phyloP scores from a whole-genome alignment of 2,797 vertebrate genomes.

The Dendrocincla tyrannina region DNA sequence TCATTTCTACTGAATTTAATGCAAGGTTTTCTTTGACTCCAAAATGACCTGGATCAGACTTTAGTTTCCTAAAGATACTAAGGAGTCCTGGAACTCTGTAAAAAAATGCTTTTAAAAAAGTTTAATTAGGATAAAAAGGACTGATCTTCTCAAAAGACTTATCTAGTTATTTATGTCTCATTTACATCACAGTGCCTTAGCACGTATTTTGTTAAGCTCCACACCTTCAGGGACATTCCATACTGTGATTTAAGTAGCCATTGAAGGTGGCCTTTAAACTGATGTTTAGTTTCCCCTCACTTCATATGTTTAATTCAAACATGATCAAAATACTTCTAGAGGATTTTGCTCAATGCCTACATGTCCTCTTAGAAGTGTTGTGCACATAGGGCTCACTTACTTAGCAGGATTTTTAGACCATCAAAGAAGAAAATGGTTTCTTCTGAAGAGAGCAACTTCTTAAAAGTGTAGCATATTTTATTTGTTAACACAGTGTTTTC shows the following conservation, averaged over 20 bases:
- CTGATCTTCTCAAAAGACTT: not conserved
- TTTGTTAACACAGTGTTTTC: not conserved
- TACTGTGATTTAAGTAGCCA: not conserved
- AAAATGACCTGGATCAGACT: not conserved
- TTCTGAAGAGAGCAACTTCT: not conserved
- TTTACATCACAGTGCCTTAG: not conserved
- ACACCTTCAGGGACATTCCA: not conserved
- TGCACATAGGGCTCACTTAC: not conserved
- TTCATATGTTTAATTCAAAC: not conserved
- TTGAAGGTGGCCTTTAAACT: not conserved
- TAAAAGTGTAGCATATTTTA: not conserved
- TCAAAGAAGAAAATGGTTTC: not conserved
- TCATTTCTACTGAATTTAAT: conserved; percentile 26
- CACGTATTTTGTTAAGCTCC: not conserved
- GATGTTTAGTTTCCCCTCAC: not conserved
- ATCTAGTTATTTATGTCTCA: not conserved
- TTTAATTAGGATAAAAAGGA: not conserved
- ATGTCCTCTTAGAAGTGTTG: not conserved
- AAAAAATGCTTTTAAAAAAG: not conserved
- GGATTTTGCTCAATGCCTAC: not conserved
- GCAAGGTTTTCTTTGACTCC: conserved; percentile 29
- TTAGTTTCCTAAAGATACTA: not conserved
- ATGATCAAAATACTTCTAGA: not conserved
- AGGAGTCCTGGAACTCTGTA: not conserved
- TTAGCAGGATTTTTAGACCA: not conserved